Percentiles rank a stretch among this genome's conserved stretches.
Evolutionary conservation across 1,140 invertebrate genomes (phyloP).

Genomic region (Magallana angulata): DNA sequence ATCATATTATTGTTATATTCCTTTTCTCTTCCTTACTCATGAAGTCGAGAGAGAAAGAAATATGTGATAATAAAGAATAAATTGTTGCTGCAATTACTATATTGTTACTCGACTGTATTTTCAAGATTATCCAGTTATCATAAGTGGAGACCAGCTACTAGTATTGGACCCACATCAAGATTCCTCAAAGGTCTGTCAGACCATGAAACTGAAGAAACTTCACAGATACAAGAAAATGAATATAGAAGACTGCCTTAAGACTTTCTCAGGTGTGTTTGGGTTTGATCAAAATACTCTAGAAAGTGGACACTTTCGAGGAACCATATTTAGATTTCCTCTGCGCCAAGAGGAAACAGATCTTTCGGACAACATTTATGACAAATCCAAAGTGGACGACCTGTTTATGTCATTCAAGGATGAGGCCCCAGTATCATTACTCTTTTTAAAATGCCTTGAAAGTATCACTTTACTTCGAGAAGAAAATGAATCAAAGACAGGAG

Average conservation of each 20-base stretch:
- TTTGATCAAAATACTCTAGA: constrained; percentile 49
- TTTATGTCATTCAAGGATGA: constrained; percentile 60
- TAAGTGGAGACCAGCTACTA: constrained; percentile 68
- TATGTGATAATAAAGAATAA: too few species aligned
- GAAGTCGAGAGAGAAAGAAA: too few species aligned
- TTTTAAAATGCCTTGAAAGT: constrained; percentile 56
- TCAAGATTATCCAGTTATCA: constrained; percentile 72
- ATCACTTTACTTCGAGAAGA: constrained; percentile 28
- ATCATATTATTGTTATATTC: too few species aligned
- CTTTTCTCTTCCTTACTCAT: too few species aligned
- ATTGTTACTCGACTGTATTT: background rate
- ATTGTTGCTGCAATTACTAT: too few species aligned
- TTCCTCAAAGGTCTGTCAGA: constrained; percentile 45
- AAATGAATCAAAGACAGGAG: background rate
- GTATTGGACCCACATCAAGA: constrained; percentile 70
- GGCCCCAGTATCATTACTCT: constrained; percentile 57
- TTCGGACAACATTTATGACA: constrained; percentile 57
- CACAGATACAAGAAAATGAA: constrained; percentile 42
- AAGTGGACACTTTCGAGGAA: constrained; percentile 60
- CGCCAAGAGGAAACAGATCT: constrained; percentile 48
- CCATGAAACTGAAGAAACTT: constrained; percentile 42
- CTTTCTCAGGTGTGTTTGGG: constrained; percentile 56
- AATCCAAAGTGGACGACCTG: constrained; percentile 60
- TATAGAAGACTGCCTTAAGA: constrained; percentile 30
- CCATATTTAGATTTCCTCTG: constrained; percentile 69